These are phyloP conservation scores for Quiscalus mexicanus DNA, from an alignment of 2,113 vertebrate genomes.

Conservation along the genomic window DNA sequence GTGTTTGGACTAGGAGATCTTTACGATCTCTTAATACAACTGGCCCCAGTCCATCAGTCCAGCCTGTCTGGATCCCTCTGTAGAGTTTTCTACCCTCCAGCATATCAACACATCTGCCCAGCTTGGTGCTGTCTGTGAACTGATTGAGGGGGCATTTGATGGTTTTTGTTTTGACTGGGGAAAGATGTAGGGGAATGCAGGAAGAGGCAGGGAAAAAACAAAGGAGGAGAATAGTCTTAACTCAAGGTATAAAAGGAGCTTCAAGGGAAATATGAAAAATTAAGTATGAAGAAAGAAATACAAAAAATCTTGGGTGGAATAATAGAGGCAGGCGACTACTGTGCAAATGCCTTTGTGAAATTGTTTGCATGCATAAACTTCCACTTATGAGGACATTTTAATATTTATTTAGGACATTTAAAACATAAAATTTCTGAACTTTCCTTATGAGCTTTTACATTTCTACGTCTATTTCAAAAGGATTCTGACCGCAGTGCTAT, in stretches of 20 bases:
- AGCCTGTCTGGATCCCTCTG: not conserved
- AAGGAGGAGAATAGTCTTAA: not conserved
- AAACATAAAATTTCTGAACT: not conserved
- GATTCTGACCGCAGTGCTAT: not conserved
- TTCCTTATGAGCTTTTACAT: not conserved
- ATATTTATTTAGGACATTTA: not conserved
- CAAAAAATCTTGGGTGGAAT: not conserved
- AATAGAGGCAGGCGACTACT: not conserved
- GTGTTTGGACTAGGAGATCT: too few species aligned
- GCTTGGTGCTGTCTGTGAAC: not conserved
- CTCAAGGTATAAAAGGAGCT: not conserved
- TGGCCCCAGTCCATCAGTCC: too few species aligned
- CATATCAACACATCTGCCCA: not conserved
- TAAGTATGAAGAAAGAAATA: not conserved
- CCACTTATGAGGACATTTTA: not conserved
- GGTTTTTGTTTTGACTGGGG: rapidly evolving
- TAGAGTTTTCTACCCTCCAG: too few species aligned
- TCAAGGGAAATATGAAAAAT: not conserved
- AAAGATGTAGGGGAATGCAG: not conserved
- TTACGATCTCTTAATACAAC: not conserved
- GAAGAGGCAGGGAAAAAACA: not conserved
- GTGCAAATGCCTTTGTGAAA: not conserved
- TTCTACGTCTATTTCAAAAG: not conserved
- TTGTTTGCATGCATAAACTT: not conserved
- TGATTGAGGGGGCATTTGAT: not conserved